A percentile compares a stretch with the other conserved stretches of the same genome.
Conservation (phyloP, 2,888 invertebrate species). For the Euclidia mi region DNA sequence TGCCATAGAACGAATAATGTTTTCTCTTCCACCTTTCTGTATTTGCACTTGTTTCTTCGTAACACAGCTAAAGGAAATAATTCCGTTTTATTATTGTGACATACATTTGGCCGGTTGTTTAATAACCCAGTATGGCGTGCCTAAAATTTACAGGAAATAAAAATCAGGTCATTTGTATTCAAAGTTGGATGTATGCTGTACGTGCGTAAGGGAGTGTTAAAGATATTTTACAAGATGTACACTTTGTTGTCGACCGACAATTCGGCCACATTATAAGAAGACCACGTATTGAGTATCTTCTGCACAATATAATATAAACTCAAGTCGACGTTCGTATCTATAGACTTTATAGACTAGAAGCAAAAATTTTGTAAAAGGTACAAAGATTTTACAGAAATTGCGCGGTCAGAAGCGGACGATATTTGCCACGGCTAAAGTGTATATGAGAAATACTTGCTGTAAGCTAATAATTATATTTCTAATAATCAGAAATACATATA, state of each 20-base stretch:
- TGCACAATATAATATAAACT: conserved; percentile 5
- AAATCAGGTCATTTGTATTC: conserved; percentile 67
- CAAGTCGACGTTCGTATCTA: neutral
- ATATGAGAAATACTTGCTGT: no score
- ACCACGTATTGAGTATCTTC: conserved; percentile 32
- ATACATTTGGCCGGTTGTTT: conserved; percentile 50
- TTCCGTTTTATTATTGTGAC: conserved; percentile 49
- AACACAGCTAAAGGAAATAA: conserved; percentile 43
- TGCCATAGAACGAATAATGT: conserved; percentile 30
- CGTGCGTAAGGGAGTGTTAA: conserved; percentile 48
- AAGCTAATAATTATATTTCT: no score
- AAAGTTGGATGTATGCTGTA: conserved; percentile 56
- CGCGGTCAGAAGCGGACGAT: no score
- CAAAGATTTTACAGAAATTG: no score
- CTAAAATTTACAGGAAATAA: conserved; percentile 50
- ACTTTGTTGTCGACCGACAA: conserved; percentile 48
- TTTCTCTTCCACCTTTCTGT: conserved; percentile 34
- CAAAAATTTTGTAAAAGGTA: no score
- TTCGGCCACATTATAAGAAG: conserved; percentile 31
- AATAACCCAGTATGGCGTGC: conserved; percentile 52
- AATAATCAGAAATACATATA: no score
- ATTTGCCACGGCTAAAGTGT: no score
- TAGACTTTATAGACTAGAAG: no score
- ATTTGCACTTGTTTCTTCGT: conserved; percentile 30
- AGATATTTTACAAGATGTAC: conserved; percentile 47